Evolutionary conservation across 1,140 invertebrate species (phyloP).

Genomic region (Teleopsis dalmanni): DNA sequence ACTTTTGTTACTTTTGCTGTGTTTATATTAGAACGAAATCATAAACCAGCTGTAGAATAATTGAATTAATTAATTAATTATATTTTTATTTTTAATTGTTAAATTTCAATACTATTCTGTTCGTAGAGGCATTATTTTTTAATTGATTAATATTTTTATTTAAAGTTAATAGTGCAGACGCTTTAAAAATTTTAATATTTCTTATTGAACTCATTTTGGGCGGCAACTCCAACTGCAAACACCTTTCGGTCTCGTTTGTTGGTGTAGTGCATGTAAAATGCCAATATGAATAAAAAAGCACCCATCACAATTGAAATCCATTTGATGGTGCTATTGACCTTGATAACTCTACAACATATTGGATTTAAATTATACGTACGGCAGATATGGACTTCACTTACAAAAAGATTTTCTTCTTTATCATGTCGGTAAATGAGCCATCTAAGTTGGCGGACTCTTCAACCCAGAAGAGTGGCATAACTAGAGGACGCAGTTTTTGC

Average conservation of each 20-base stretch:
- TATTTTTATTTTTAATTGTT: too few species aligned
- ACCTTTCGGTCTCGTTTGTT: not conserved
- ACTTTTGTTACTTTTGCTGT: too few species aligned
- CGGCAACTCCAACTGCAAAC: not conserved
- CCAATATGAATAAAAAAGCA: conserved; percentile 9
- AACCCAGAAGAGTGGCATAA: conserved; percentile 66
- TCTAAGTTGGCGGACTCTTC: conserved; percentile 59
- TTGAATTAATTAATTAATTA: too few species aligned
- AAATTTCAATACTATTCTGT: too few species aligned
- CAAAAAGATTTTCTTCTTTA: conserved; percentile 49
- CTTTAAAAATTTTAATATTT: not conserved
- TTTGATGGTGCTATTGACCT: conserved; percentile 16
- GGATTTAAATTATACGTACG: not conserved
- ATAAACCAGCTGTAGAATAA: too few species aligned
- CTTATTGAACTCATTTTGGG: not conserved
- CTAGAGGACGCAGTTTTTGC: conserved; percentile 52
- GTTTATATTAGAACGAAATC: too few species aligned
- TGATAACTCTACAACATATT: conserved; percentile 10
- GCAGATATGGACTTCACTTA: conserved; percentile 6
- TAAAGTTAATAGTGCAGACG: too few species aligned
- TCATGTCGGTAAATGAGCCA: conserved; percentile 47
- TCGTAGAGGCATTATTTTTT: too few species aligned
- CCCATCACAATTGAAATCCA: conserved; percentile 20
- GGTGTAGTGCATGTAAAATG: conserved; percentile 1
- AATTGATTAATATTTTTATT: too few species aligned